Conservation (phyloP, 2,888 invertebrate genomes). For the Lissonota sp. region DNA sequence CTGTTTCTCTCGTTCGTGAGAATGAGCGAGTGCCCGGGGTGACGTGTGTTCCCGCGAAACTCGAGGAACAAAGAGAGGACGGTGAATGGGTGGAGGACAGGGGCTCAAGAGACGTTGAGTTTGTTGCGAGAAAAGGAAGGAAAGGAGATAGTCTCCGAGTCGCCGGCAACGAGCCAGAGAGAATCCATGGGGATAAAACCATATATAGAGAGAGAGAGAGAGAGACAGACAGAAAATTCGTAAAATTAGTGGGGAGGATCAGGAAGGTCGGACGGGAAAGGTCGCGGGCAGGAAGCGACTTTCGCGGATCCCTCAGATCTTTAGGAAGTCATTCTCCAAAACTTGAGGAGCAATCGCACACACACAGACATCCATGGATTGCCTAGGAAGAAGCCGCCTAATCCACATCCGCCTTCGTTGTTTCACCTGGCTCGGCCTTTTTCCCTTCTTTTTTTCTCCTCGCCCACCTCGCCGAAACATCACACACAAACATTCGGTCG, state of each 20-base stretch:
- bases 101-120: no score
- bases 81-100: background rate
- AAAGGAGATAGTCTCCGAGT: background rate
- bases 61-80: slow-evolving; percentile 55
- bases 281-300: slow-evolving; percentile 76
- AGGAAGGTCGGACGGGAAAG: slow-evolving; percentile 69
- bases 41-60: slow-evolving; percentile 4
- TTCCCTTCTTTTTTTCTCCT: slow-evolving; percentile 45
- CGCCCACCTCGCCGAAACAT: slow-evolving; percentile 68
- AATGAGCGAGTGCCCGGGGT: slow-evolving; percentile 41
- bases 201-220: slow-evolving; percentile 49
- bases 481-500: slow-evolving; percentile 62
- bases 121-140: background rate
- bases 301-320: slow-evolving; percentile 76
- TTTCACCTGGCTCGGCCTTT: slow-evolving; percentile 55
- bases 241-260: slow-evolving; percentile 69
- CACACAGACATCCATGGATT: slow-evolving; percentile 10
- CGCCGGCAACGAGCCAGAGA: slow-evolving; percentile 42
- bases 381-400: slow-evolving; percentile 27
- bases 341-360: no score
- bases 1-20: slow-evolving; percentile 51
- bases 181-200: slow-evolving; percentile 59
- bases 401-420: background rate
- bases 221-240: slow-evolving; percentile 68
- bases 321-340: slow-evolving; percentile 70